Percentiles rank a stretch among this genome's conserved stretches.
Evolutionary conservation across 1,140 invertebrate genomes (phyloP).

Genomic region (Ostrea edulis): DNA sequence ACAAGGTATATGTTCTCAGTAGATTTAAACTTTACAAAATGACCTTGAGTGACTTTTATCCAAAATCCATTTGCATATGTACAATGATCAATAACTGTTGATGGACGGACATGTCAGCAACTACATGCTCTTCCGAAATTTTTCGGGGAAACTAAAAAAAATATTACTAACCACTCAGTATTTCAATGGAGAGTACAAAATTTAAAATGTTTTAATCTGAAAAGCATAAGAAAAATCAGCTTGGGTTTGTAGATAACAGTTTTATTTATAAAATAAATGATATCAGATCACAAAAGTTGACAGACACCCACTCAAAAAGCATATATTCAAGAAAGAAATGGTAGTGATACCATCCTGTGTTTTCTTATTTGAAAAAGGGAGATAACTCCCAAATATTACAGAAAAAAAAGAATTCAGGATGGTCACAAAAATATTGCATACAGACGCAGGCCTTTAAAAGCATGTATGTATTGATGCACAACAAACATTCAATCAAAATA

Average conservation of each 20-base stretch:
- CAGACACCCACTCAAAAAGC: slow-evolving; percentile 32
- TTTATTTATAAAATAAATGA: slow-evolving; percentile 37
- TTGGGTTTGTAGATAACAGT: not conserved
- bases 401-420: not conserved
- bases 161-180: too few species aligned
- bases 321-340: slow-evolving; percentile 14
- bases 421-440: slow-evolving; percentile 32
- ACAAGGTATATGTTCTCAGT: too few species aligned
- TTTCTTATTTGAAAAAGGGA: slow-evolving; percentile 20
- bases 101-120: too few species aligned
- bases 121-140: too few species aligned
- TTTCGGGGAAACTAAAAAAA: too few species aligned
- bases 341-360: not conserved
- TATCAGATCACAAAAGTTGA: slow-evolving; percentile 35
- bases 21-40: too few species aligned
- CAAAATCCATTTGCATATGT: too few species aligned
- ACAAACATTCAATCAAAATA: slow-evolving; percentile 21
- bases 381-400: not conserved
- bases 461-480: slow-evolving; percentile 26
- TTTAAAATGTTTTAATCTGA: too few species aligned
- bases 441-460: slow-evolving; percentile 30
- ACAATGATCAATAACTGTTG: too few species aligned
- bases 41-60: too few species aligned
- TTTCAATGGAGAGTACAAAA: too few species aligned
- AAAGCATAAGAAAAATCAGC: too few species aligned